Evolutionary conservation across 2,888 invertebrate genomes (phyloP), one percentile per base, ranked within the genome.

Genomic region (Orthosia incerta): DNA sequence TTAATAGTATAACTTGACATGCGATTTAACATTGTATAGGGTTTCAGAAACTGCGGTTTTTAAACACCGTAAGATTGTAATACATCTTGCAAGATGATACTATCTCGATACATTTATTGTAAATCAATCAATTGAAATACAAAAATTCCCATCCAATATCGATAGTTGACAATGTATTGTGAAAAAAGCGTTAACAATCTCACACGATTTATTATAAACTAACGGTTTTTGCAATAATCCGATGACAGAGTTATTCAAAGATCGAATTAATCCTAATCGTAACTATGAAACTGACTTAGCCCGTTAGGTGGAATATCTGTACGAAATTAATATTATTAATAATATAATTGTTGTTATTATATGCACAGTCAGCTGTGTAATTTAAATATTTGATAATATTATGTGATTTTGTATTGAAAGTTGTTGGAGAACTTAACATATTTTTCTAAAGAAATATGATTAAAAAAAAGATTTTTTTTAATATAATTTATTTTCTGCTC

Each of bases 211-310:
- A 1, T 39, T 39, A 39, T 39, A 39, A 39, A 39, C 39, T 39
- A 9, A 39, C 39, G 39, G 39, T 39, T 39, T 39, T 39, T 9
- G 39, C 9, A 39, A 39, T 39, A 39, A 39, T 9, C 1, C 7
- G 9, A 9, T 39, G 39, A 39, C 39, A 39, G 39, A 60, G 46
- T 74, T 50, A 50, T 26, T 23, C 11, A 64, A 61, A 74, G 53
- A 72, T 65, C 20, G 59, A 67, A 74, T 76, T 76, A 26, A 66
- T n/a, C 51, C 66, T 86, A 78, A 74, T 50, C 56, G 23, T 76
- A 67, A 62, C 63, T 77, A 79, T 74, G 80, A 78, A 62, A 66
- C 62, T 87, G 87, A 88, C 88, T 88, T 86, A 88, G 82, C 74
- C 61, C 74, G 61, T 77, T 87, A 83, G 83, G 87, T 88, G 88